Conservation (phyloP, 2,797 vertebrate species). For the Cryptoprocta ferox region DNA sequence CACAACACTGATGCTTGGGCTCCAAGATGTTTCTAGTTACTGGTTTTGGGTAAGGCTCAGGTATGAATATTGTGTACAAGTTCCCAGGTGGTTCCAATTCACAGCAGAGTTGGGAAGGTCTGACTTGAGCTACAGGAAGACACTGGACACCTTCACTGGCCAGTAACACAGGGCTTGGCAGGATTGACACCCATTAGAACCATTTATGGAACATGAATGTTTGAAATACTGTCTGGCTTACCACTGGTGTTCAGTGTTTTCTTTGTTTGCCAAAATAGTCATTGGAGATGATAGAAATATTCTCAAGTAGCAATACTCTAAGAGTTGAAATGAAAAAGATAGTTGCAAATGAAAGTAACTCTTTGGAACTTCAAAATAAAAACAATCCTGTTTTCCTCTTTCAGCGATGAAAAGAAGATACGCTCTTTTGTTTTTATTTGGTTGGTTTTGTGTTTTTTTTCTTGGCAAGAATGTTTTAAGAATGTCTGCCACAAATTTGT, state of each 20-base stretch:
- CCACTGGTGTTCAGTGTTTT: neutral
- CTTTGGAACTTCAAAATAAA: conserved; percentile 29
- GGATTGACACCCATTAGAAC: neutral
- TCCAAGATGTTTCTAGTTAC: neutral
- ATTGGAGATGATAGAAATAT: conserved; percentile 8
- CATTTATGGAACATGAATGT: neutral
- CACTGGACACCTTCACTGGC: neutral
- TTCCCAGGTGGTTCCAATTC: neutral
- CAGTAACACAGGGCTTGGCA: neutral
- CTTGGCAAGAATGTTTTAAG: neutral
- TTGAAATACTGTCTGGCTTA: neutral
- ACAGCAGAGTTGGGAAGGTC: neutral
- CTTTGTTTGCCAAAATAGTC: neutral
- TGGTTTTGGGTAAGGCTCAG: neutral
- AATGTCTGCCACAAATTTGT: neutral
- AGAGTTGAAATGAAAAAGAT: conserved; percentile 27
- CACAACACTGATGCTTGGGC: neutral
- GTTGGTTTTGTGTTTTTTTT: neutral
- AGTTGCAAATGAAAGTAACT: neutral
- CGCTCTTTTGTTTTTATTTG: neutral
- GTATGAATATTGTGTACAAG: neutral
- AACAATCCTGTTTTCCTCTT: neutral
- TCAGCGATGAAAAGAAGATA: neutral
- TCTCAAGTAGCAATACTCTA: neutral
- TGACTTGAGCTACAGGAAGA: neutral